Evolutionary conservation across 2,888 invertebrate genomes (phyloP).

Genomic region (Andrena marginata): DNA sequence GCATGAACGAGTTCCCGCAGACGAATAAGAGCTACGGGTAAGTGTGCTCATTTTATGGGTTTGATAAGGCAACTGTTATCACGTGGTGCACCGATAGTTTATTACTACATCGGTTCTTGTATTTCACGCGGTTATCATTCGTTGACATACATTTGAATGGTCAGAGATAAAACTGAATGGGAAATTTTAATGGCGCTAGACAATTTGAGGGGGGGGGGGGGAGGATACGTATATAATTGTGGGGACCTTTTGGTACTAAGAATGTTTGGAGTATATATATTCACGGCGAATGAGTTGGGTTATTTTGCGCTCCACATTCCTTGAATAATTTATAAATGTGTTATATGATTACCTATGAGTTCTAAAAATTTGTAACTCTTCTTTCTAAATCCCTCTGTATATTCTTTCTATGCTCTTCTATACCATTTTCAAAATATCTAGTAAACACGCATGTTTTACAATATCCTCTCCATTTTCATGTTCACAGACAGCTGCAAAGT

Average conservation of each 20-base stretch:
- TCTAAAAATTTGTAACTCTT: background rate
- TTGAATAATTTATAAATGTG: background rate
- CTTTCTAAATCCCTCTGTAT: no score
- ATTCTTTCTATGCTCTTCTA: no score
- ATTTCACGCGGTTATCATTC: conserved; percentile 21
- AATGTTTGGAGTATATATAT: background rate
- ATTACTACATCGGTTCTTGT: conserved; percentile 6
- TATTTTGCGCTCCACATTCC: background rate
- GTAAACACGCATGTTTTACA: background rate
- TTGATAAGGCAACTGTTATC: conserved; percentile 38
- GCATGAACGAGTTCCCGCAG: conserved; percentile 91
- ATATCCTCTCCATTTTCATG: conserved; percentile 20
- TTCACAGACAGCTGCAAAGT: conserved; percentile 91
- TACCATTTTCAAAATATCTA: no score
- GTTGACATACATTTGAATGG: conserved; percentile 26
- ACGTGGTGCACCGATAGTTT: background rate
- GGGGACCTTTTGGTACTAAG: background rate
- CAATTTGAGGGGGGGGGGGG: no score
- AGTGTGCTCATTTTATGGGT: conserved; percentile 53
- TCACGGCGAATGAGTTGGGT: background rate
- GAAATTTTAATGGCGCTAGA: background rate
- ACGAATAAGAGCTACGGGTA: conserved; percentile 90
- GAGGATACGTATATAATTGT: background rate
- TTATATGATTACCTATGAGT: no score
- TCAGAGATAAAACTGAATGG: background rate